phyloP scores from a whole-genome alignment of 2,888 invertebrate species.

The Torymus auratus region DNA sequence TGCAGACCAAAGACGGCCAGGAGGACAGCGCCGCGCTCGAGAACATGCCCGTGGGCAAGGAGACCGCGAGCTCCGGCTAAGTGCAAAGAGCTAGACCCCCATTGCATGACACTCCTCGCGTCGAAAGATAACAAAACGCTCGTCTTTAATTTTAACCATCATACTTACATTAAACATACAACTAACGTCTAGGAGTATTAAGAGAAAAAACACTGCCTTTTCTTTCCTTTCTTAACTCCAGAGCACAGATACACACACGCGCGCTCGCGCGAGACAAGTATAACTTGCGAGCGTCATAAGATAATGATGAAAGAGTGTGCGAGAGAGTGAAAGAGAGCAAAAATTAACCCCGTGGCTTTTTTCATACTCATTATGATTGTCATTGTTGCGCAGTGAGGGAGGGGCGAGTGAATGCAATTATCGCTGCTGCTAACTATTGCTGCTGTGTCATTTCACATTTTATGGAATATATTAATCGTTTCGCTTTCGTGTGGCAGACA shows the following conservation, averaged over 20 bases:
- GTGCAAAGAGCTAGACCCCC: background rate
- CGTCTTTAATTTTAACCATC: conserved; percentile 46
- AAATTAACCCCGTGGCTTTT: background rate
- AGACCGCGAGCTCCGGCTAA: conserved; percentile 84
- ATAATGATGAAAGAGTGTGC: background rate
- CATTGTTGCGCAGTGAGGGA: background rate
- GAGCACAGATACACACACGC: background rate
- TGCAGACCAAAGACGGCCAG: conserved; percentile 73
- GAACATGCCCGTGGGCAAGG: conserved; percentile 75
- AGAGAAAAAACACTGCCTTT: conserved; percentile 45
- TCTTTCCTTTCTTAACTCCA: conserved; percentile 13
- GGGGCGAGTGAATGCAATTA: background rate
- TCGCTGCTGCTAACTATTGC: conserved; percentile 10
- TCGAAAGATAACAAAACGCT: background rate
- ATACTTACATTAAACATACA: conserved; percentile 29
- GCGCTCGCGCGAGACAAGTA: too few species aligned
- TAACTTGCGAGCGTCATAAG: too few species aligned
- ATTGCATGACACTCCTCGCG: conserved; percentile 37
- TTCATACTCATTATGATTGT: background rate
- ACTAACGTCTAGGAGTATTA: conserved; percentile 47
- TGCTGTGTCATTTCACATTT: too few species aligned
- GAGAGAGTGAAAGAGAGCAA: background rate
- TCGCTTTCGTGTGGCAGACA: conserved; percentile 3
- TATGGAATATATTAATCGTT: conserved; percentile 16
- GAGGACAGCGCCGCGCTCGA: conserved; percentile 70